Evolutionary conservation across 2,888 invertebrate species (phyloP).

Genomic region (Sinotaia quadrata): DNA sequence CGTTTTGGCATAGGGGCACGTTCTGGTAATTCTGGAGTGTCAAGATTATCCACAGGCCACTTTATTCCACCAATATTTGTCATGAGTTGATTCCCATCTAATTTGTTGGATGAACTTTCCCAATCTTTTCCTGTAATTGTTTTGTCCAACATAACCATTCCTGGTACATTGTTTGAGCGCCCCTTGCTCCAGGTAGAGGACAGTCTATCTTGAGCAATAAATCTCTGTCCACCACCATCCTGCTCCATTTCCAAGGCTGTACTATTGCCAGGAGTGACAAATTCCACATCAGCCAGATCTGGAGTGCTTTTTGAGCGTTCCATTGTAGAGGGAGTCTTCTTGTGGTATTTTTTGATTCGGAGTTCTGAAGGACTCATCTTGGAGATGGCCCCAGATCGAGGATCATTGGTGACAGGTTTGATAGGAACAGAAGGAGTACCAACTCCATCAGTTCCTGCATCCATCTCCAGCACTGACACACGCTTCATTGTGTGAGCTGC

Average conservation of each 20-base stretch:
- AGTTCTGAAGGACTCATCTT: slow-evolving; percentile 55
- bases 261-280: slow-evolving; percentile 1
- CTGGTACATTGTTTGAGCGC: slow-evolving; percentile 13
- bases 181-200: slow-evolving; percentile 26
- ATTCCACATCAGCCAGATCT: slow-evolving; percentile 42
- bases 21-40: slow-evolving; percentile 47
- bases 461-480: slow-evolving; percentile 58
- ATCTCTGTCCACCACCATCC: background rate
- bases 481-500: slow-evolving; percentile 77
- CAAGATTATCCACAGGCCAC: background rate
- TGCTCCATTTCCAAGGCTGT: slow-evolving; percentile 1
- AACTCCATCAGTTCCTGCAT: slow-evolving; percentile 39
- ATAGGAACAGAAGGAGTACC: slow-evolving; percentile 25
- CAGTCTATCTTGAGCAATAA: background rate
- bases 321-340: slow-evolving; percentile 44
- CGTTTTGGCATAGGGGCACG: slow-evolving; percentile 51
- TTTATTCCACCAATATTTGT: background rate
- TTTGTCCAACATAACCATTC: background rate
- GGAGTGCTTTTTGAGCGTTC: slow-evolving; percentile 63
- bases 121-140: background rate
- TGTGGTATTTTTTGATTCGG: slow-evolving; percentile 53
- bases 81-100: background rate
- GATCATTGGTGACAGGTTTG: slow-evolving; percentile 19
- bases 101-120: background rate
- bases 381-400: slow-evolving; percentile 30